Conservation (phyloP, 2,797 vertebrate species). For the Manis crassicaudata region DNA sequence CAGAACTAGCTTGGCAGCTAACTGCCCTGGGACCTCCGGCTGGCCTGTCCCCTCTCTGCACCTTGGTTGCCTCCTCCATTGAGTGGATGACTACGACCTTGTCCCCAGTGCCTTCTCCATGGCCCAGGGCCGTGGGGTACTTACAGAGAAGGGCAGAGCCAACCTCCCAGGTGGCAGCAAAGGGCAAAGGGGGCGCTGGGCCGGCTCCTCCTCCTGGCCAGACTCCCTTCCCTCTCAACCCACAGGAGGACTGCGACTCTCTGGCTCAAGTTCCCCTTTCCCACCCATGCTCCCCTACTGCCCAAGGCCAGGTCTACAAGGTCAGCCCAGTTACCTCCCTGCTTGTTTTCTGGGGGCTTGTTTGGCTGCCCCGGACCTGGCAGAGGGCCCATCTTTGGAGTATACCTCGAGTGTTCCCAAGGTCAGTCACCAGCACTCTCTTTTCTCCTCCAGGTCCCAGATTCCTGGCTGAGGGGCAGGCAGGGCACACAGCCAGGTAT, state of each 20-base stretch:
- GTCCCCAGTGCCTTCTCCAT: rapidly evolving
- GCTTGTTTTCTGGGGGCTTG: neutral
- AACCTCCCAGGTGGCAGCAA: neutral
- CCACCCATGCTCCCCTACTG: neutral
- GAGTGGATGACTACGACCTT: neutral
- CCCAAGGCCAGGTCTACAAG: constrained; percentile 37
- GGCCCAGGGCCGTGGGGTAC: neutral
- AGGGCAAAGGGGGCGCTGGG: neutral
- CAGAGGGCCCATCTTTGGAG: neutral
- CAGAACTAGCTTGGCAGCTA: neutral
- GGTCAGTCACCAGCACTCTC: neutral
- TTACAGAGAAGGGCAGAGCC: neutral
- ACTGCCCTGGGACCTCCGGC: neutral
- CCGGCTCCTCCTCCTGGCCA: neutral
- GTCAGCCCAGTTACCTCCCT: neutral
- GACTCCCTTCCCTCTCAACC: neutral
- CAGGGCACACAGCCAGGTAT: neutral
- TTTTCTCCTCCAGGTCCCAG: neutral
- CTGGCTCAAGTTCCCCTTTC: constrained; percentile 49
- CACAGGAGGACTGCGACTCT: neutral
- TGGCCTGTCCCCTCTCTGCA: neutral
- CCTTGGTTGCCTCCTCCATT: neutral
- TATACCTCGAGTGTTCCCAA: neutral
- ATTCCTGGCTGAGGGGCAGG: neutral
- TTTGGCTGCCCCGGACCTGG: neutral